Conservation (phyloP, 2,113 vertebrate genomes). For the Mystacornis crossleyi region DNA sequence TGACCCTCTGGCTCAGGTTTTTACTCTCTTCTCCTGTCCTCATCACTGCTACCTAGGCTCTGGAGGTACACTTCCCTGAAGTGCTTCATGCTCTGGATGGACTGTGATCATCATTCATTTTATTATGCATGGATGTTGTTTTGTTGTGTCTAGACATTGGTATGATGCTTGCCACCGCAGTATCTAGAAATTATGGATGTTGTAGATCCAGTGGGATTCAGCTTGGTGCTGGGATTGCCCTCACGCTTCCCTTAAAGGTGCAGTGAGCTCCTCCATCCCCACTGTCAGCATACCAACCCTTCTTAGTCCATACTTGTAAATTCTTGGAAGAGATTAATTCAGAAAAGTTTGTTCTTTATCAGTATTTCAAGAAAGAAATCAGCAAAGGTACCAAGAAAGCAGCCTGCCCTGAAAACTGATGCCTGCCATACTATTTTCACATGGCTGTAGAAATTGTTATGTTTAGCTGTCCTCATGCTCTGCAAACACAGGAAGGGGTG, state of each 20-base stretch:
- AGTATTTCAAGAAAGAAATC: neutral
- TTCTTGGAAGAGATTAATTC: neutral
- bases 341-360: neutral
- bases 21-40: neutral
- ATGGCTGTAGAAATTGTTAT: neutral
- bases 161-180: neutral
- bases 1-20: neutral
- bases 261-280: neutral
- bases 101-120: neutral
- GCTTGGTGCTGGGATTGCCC: neutral
- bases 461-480: neutral
- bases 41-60: neutral
- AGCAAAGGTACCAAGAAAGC: neutral
- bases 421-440: neutral
- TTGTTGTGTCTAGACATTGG: neutral
- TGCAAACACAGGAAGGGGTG: neutral
- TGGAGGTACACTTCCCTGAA: neutral
- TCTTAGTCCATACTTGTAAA: neutral
- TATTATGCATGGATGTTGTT: neutral
- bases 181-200: neutral
- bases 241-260: neutral
- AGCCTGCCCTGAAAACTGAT: neutral
- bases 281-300: neutral
- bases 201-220: neutral
- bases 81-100: neutral